These are phyloP conservation scores for Lissonota sp. DNA, from an alignment of 2,888 invertebrate genomes.

Conservation along the genomic window DNA sequence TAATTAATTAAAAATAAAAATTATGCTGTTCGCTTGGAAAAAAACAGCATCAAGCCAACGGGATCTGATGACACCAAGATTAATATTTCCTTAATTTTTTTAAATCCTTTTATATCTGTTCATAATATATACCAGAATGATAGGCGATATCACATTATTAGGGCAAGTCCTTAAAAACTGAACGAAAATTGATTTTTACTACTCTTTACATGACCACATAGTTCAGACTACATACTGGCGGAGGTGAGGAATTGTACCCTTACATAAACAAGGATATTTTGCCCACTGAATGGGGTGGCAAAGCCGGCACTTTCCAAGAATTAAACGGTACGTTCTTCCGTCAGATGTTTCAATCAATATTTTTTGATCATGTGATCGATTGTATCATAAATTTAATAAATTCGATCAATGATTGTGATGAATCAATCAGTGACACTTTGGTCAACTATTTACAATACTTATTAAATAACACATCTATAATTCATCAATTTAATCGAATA, in stretches of 20 bases:
- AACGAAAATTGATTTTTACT: too few species aligned
- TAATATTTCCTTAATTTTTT: too few species aligned
- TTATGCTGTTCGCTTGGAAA: too few species aligned
- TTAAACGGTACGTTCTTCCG: constrained; percentile 75
- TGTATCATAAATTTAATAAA: neutral
- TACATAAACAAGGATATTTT: constrained; percentile 82
- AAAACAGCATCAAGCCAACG: too few species aligned
- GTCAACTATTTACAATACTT: neutral
- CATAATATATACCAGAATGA: too few species aligned
- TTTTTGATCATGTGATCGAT: neutral
- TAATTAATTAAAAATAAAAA: too few species aligned
- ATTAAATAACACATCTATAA: constrained; percentile 1
- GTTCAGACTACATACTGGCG: constrained; percentile 82
- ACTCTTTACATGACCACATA: constrained; percentile 63
- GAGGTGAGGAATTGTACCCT: constrained; percentile 80
- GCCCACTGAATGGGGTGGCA: constrained; percentile 84
- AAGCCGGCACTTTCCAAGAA: constrained; percentile 79
- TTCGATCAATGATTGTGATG: neutral
- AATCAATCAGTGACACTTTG: neutral
- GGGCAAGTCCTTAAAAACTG: too few species aligned
- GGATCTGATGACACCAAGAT: too few species aligned
- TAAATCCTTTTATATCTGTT: too few species aligned
- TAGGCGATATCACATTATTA: too few species aligned
- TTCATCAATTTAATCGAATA: neutral
- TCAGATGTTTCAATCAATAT: neutral